A percentile compares a stretch with the other conserved stretches of the same genome.
Conservation (phyloP, 2,888 invertebrate genomes). For the Loripinus fragilis region DNA sequence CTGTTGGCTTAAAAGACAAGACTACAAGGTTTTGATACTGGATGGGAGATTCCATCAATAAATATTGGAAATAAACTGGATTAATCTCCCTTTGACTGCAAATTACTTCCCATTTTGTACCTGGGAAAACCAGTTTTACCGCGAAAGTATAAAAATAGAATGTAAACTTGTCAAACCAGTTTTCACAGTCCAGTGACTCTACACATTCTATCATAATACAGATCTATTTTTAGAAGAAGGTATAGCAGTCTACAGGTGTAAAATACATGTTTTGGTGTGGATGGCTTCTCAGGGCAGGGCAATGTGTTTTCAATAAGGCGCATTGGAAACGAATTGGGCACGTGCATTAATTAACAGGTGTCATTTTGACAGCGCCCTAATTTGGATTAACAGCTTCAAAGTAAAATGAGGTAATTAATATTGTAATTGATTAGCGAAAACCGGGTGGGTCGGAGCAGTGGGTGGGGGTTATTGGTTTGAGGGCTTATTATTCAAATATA, state of each 20-base stretch:
- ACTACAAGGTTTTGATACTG: too few species aligned
- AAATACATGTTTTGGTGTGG: conserved; percentile 62
- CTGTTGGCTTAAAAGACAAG: too few species aligned
- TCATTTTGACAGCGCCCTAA: conserved; percentile 20
- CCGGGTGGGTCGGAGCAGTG: conserved; percentile 51
- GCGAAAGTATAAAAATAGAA: conserved; percentile 47
- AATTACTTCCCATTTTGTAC: too few species aligned
- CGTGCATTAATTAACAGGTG: conserved; percentile 17
- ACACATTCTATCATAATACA: conserved; percentile 52
- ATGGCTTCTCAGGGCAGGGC: conserved; percentile 54
- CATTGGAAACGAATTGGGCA: conserved; percentile 3
- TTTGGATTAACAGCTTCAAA: conserved; percentile 38
- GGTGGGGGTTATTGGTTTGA: conserved; percentile 6
- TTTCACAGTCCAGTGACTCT: conserved; percentile 46
- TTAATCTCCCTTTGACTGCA: background rate
- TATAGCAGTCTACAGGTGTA: conserved; percentile 41
- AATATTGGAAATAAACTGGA: too few species aligned
- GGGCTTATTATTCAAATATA: too few species aligned
- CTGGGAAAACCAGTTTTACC: conserved; percentile 21
- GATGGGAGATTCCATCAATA: too few species aligned
- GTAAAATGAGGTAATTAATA: conserved; percentile 53
- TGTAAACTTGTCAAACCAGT: conserved; percentile 62
- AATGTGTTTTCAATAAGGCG: conserved; percentile 33
- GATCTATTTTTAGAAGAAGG: conserved; percentile 54
- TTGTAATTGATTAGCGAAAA: background rate